Evolutionary conservation across 2,797 vertebrate genomes (phyloP), one percentile per base, ranked within the genome.

Genomic region (Acrossocheilus wenchowensis): DNA sequence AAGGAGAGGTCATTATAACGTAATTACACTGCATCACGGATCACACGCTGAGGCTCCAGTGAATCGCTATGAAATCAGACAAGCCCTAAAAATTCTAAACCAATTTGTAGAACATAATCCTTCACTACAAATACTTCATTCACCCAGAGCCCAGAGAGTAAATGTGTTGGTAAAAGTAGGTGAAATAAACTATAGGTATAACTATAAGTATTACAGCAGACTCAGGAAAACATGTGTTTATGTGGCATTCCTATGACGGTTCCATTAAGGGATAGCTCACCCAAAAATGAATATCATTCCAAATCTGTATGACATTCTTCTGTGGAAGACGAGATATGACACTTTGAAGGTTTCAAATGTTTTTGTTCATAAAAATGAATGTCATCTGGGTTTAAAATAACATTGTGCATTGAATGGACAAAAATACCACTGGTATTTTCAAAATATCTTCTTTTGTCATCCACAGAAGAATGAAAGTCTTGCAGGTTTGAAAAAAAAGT

Each of bases 21-120:
- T 79, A 80, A 85, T 87, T 85, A 80, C 69, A 81, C 71, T 41
- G 74, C 68, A 78, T 45, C 43, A 57, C 4, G 34, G 5, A 86
- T 72, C 73, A 80, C 77, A 80, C 41, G 10, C 48, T 34, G 30
- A 72, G 77, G 66, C 66, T 36, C 19, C 52, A 48, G 39, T 52
- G 66, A 41, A 41, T 54, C 36, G 2, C 30, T 57, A 72, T 23
- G 74, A 83, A 73, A 57, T 72, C 39, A 85, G 39, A 79, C 19
- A 71, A 85, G 48, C 68, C 77, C 12, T 39, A 36, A 72, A 80
- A 43, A 71, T 21, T 41, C 23, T 11, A 83, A 75, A 48, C n/a
- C n/a, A 23, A 62, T 84, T 77, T 77, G 82, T 48, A 39, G 21
- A 64, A 15, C 73, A 52, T 54, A 68, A 78, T 84, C 36, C 64